phyloP scores from a whole-genome alignment of 2,888 invertebrate species.

The Sycophila texana region DNA sequence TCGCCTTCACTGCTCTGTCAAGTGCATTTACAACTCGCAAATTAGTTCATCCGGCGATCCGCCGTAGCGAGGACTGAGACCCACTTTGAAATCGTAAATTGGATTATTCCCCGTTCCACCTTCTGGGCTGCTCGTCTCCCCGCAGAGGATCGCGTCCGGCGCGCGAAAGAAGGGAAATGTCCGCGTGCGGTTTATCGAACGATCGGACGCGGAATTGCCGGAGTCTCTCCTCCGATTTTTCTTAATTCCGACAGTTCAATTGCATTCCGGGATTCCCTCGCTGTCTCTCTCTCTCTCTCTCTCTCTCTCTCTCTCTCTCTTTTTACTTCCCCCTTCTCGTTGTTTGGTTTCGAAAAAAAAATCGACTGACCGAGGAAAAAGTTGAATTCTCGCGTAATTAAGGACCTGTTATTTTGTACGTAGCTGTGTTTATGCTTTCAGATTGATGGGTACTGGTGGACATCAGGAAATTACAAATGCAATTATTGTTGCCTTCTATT shows the following conservation, averaged over 20 bases:
- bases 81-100: slow-evolving; percentile 44
- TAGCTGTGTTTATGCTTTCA: too few species aligned
- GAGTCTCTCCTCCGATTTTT: slow-evolving; percentile 50
- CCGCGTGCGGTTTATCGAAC: slow-evolving; percentile 54
- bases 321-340: slow-evolving; percentile 18
- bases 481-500: too few species aligned
- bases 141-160: slow-evolving; percentile 3
- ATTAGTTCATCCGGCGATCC: slow-evolving; percentile 25
- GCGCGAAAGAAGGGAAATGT: slow-evolving; percentile 54
- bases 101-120: slow-evolving; percentile 24
- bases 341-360: slow-evolving; percentile 27
- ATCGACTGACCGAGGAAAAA: slow-evolving; percentile 46
- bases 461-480: too few species aligned
- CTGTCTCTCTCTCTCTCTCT: too few species aligned
- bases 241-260: slow-evolving; percentile 59
- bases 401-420: slow-evolving; percentile 17
- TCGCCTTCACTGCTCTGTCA: background rate
- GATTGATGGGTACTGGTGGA: too few species aligned
- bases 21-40: slow-evolving; percentile 17
- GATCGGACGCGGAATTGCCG: slow-evolving; percentile 56
- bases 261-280: slow-evolving; percentile 48
- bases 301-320: too few species aligned
- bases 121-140: background rate
- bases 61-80: background rate
- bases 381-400: slow-evolving; percentile 52